Evolutionary conservation across 2,888 invertebrate species (phyloP).

Genomic region (Tuta absoluta): DNA sequence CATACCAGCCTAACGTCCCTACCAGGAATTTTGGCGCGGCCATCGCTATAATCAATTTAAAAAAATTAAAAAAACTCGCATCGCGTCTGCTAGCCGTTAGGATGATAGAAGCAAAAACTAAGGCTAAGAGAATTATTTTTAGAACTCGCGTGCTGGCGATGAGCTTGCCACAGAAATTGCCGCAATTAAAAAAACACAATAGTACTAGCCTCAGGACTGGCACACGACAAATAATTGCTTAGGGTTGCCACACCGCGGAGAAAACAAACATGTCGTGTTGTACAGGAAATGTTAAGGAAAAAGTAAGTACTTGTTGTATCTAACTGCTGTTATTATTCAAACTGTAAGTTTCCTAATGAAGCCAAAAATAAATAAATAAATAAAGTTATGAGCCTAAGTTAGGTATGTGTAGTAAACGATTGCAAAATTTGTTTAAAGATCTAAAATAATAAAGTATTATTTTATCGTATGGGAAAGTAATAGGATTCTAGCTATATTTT

Average conservation of each 20-base stretch:
- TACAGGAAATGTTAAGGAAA: slow-evolving; percentile 16
- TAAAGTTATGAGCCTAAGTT: too few relatives aligned
- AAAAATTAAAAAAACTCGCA: not conserved
- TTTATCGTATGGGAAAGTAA: too few relatives aligned
- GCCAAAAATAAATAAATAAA: too few relatives aligned
- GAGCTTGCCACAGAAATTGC: slow-evolving; percentile 47
- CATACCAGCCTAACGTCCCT: too few relatives aligned
- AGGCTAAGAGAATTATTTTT: slow-evolving; percentile 39
- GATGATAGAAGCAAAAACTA: slow-evolving; percentile 23
- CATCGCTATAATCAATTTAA: not conserved
- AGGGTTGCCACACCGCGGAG: slow-evolving; percentile 30
- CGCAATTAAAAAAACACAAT: slow-evolving; percentile 56
- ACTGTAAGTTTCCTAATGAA: too few relatives aligned
- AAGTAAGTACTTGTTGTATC: too few relatives aligned
- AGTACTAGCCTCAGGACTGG: slow-evolving; percentile 36
- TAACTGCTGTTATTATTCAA: too few relatives aligned
- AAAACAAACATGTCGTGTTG: slow-evolving; percentile 1
- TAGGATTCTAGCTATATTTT: too few relatives aligned
- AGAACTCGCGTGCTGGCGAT: slow-evolving; percentile 45
- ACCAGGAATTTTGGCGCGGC: not conserved
- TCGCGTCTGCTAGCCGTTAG: slow-evolving; percentile 1
- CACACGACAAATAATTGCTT: slow-evolving; percentile 31
- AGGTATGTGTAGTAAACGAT: too few relatives aligned
- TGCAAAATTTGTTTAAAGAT: too few relatives aligned
- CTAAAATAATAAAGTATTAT: too few relatives aligned